phyloP scores from a whole-genome alignment of 2,113 vertebrate species.

The Brachyhypopomus occidentalis region DNA sequence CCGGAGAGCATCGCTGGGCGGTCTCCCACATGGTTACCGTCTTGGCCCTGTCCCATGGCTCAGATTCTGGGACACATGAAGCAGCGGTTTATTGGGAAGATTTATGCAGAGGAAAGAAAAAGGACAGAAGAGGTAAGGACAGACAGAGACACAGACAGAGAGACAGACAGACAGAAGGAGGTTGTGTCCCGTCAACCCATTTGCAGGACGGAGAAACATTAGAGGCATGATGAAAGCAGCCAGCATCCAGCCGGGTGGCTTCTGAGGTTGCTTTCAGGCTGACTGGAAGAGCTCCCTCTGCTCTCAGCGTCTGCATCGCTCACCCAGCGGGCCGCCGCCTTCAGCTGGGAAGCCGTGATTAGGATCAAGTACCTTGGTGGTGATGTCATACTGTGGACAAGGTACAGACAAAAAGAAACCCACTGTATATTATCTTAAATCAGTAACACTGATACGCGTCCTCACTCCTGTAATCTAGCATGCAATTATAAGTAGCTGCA shows the following conservation, averaged over 20 bases:
- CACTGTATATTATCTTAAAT: constrained; percentile 69
- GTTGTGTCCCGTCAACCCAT: constrained; percentile 42
- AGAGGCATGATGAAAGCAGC: constrained; percentile 57
- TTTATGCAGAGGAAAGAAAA: constrained; percentile 63
- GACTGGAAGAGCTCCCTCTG: constrained; percentile 45
- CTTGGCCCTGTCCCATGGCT: not conserved
- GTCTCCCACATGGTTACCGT: constrained; percentile 25
- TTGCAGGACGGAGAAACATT: constrained; percentile 31
- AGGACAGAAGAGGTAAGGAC: constrained; percentile 1
- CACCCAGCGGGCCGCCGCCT: constrained; percentile 16
- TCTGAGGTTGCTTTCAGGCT: constrained; percentile 35
- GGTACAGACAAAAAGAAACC: constrained; percentile 52
- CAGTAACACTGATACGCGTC: constrained; percentile 42
- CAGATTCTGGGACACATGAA: constrained; percentile 2
- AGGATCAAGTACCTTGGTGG: constrained; percentile 21
- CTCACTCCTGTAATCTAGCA: constrained; percentile 2
- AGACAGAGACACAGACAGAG: not conserved
- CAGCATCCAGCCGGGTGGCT: constrained; percentile 54
- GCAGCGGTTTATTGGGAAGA: constrained; percentile 52
- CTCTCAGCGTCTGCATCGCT: constrained; percentile 50
- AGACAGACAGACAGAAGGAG: too few species aligned
- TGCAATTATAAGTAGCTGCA: not conserved
- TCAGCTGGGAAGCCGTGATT: constrained; percentile 55
- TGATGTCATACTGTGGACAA: constrained; percentile 46
- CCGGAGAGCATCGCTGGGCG: constrained; percentile 12